These are phyloP conservation scores for Oenanthe melanoleuca DNA, from an alignment of 2,113 vertebrate species.

Conservation along the genomic window DNA sequence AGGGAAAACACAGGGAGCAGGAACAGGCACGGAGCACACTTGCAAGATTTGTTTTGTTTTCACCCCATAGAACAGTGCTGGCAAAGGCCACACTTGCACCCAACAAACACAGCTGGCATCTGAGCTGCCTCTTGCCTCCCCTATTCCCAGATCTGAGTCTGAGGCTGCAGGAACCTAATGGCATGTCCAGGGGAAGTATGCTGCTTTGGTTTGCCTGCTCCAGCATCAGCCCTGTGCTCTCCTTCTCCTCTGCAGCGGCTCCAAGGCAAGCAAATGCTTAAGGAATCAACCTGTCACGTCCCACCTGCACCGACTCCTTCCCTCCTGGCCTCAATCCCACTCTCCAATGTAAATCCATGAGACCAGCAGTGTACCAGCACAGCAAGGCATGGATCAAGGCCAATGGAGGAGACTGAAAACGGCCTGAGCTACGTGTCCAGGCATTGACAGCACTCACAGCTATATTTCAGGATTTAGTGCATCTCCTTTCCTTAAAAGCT, in stretches of 20 bases:
- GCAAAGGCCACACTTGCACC: background rate
- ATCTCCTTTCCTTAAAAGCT: background rate
- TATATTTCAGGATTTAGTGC: background rate
- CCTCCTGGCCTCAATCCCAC: background rate
- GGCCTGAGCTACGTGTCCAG: background rate
- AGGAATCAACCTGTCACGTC: background rate
- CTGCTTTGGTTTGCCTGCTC: background rate
- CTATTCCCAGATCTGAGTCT: background rate
- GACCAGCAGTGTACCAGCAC: background rate
- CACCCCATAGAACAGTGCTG: background rate
- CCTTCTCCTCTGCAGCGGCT: background rate
- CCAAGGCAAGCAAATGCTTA: background rate
- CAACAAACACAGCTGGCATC: background rate
- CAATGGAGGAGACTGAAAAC: background rate
- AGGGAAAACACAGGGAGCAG: background rate
- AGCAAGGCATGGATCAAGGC: background rate
- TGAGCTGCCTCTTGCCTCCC: background rate
- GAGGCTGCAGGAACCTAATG: background rate
- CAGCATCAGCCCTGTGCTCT: background rate
- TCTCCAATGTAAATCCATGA: fast-evolving
- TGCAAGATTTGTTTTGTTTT: background rate
- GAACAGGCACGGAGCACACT: background rate
- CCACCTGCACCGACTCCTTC: background rate
- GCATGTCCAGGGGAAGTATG: background rate
- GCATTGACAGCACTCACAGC: background rate